Evolutionary conservation across 2,113 vertebrate species (phyloP), one percentile per base, ranked within the genome.

Genomic region (Perca fluviatilis): DNA sequence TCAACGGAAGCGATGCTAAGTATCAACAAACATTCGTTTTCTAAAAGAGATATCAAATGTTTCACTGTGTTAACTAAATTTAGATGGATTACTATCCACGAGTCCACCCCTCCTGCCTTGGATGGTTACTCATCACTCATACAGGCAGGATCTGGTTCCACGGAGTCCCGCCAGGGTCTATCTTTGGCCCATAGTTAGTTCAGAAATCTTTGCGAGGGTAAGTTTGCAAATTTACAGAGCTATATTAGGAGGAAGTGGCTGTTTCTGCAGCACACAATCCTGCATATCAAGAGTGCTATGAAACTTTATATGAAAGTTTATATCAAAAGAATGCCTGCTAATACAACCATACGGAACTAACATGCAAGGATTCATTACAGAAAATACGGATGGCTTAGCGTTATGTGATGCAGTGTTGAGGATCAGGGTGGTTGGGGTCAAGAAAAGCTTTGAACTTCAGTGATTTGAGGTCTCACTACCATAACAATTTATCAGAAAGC

Each of bases 161-260:
- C 14, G 65, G 64, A 85, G 74, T 85, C 66, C 84, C 74, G 7
- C 80, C 43, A 77, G 80, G 78, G 5, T 74, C 77, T 80, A 57
- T 79, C 46, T 83, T 84, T 69, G 88, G 69, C 53, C 74, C 56
- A 74, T 50, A 13, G 16, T 65, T 50, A 6, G 14, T 79, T 72
- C n/a, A 12, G 21, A 84, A 82, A 84, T 70, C 76, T n/a, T 12
- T 16, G 19, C 16, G 2, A 60, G 69, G 43, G 71, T 70, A 64
- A 25, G 49, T 80, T 74, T 73, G 54, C 56, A 71, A 79, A 82
- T 74, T 56, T 81, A 25, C 61, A 21, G 49, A 63, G 60, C 65
- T 74, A 33, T 74, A 71, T 61, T 15, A 47, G 68, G 33, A 74
- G 27, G 56, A 53, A 74, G 6, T 19, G 23, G 43, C 40, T 58